A percentile compares a stretch with the other conserved stretches of the same genome.
These are phyloP conservation scores for Calliphora vicina DNA, from an alignment of 1,140 invertebrate species.

Conservation along the genomic window DNA sequence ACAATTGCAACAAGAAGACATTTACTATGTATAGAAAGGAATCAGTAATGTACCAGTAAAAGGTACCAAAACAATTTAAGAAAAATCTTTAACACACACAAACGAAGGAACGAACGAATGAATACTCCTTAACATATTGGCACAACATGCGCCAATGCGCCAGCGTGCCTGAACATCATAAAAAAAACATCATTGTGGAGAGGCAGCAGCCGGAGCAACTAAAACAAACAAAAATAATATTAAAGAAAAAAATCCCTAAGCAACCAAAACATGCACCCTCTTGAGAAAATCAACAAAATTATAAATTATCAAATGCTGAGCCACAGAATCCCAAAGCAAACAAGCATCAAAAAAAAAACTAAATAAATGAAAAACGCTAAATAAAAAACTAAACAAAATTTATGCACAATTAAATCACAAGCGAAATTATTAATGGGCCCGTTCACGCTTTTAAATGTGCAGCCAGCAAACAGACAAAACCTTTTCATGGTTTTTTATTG, in stretches of 20 bases:
- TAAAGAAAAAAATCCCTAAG: conserved; percentile 19
- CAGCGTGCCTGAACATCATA: conserved; percentile 38
- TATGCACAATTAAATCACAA: conserved; percentile 64
- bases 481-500: not conserved
- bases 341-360: not conserved
- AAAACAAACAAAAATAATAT: conserved; percentile 20
- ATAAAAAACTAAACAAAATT: conserved; percentile 53
- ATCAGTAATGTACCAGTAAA: not conserved
- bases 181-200: conserved; percentile 5
- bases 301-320: conserved; percentile 51
- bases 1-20: conserved; percentile 6
- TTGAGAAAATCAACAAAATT: conserved; percentile 58
- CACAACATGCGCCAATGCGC: conserved; percentile 35
- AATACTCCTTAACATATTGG: conserved; percentile 27
- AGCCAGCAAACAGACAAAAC: conserved; percentile 27
- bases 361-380: not conserved
- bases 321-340: not conserved
- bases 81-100: not conserved
- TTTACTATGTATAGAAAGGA: not conserved
- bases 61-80: conserved; percentile 22
- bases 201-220: not conserved
- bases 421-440: conserved; percentile 63
- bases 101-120: not conserved
- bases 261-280: conserved; percentile 26
- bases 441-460: conserved; percentile 60